These are phyloP conservation scores for Zaprionus ghesquierei DNA, from an alignment of 1,140 invertebrate species.

Conservation along the genomic window DNA sequence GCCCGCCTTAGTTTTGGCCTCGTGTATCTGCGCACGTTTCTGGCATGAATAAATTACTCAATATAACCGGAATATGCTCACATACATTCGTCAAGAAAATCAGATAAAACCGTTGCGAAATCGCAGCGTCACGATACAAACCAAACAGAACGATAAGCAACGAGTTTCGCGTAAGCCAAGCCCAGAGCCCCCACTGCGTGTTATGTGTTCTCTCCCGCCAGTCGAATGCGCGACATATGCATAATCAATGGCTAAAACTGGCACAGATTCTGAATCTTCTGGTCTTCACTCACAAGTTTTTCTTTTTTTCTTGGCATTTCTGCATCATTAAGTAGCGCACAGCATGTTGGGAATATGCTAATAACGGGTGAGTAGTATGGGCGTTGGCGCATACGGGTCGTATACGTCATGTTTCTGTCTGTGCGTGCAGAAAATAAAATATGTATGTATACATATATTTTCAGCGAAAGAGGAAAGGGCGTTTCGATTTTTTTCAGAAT, in stretches of 20 bases:
- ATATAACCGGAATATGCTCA: conserved; percentile 54
- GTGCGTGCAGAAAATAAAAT: conserved; percentile 18
- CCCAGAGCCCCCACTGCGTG: not conserved
- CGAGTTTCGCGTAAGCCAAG: not conserved
- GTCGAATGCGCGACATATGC: conserved; percentile 25
- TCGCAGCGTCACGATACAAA: conserved; percentile 1
- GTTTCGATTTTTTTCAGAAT: not conserved
- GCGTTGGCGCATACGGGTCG: conserved; percentile 14
- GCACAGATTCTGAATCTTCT: conserved; percentile 48
- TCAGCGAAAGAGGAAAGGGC: no score
- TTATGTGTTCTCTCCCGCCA: not conserved
- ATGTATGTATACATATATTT: not conserved
- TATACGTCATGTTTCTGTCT: conserved; percentile 14
- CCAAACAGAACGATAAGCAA: conserved; percentile 2
- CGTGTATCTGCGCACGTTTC: conserved; percentile 59
- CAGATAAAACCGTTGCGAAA: conserved; percentile 13
- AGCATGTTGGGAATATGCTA: conserved; percentile 58
- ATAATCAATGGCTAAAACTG: conserved; percentile 61
- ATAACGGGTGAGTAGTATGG: conserved; percentile 21
- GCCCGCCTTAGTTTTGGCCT: not conserved
- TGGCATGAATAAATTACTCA: conserved; percentile 69
- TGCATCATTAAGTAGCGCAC: conserved; percentile 72
- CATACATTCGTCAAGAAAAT: conserved; percentile 37
- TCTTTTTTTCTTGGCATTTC: conserved; percentile 36
- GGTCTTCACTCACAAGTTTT: conserved; percentile 24